A percentile compares a stretch with the other conserved stretches of the same genome.
These are phyloP conservation scores for Pelagia noctiluca DNA, from an alignment of 30 jellyfish, hydroid and myxozoan species.

Conservation along the genomic window DNA sequence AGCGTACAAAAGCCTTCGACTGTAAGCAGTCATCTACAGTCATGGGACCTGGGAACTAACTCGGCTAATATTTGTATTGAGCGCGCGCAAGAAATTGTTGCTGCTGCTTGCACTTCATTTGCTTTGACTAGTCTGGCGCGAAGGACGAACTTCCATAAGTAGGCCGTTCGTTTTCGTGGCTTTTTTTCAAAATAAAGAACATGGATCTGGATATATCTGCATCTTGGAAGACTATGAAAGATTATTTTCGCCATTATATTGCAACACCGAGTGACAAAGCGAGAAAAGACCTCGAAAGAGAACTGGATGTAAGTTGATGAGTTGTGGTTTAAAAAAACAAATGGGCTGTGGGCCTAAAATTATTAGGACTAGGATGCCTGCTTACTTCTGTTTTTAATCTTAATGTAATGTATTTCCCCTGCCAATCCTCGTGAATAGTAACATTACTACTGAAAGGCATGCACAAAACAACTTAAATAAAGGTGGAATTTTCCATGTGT, in stretches of 20 bases:
- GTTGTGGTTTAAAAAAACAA: no score
- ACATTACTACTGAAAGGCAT: neutral
- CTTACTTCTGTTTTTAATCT: no score
- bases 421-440: neutral
- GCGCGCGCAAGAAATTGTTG: neutral
- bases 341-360: slow-evolving; percentile 3
- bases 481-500: neutral
- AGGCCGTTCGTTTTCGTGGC: neutral
- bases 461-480: neutral
- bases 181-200: neutral
- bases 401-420: no score
- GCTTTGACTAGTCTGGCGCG: neutral
- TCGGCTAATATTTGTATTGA: no score
- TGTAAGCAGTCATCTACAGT: neutral
- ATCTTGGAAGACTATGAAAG: neutral
- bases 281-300: neutral
- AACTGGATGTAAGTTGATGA: neutral
- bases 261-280: neutral
- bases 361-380: no score
- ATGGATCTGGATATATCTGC: neutral
- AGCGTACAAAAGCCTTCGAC: no score
- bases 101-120: neutral
- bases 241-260: neutral
- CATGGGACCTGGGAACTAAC: neutral
- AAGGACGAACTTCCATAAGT: neutral